phyloP scores from a whole-genome alignment of 1,140 invertebrate species.

The Rhagoletis zephyria region DNA sequence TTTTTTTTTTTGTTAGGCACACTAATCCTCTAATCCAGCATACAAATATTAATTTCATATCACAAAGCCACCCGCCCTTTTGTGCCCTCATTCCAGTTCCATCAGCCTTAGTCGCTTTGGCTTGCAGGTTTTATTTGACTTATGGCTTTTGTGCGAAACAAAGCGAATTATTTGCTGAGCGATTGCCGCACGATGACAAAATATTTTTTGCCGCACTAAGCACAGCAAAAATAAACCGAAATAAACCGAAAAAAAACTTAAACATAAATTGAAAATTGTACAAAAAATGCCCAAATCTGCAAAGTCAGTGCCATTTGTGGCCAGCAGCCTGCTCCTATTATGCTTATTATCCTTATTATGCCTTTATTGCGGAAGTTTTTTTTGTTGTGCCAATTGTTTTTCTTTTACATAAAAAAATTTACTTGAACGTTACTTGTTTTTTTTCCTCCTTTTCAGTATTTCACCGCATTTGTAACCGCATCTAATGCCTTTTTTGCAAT shows the following conservation, averaged over 20 bases:
- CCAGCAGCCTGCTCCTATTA: slow-evolving; percentile 1
- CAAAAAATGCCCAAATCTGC: slow-evolving; percentile 1
- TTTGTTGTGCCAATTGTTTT: neutral
- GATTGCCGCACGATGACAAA: slow-evolving; percentile 25
- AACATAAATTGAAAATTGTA: no score
- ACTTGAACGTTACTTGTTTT: neutral
- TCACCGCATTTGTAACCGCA: slow-evolving; percentile 15
- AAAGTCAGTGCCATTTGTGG: slow-evolving; percentile 28
- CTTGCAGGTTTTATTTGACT: slow-evolving; percentile 8
- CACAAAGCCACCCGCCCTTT: neutral
- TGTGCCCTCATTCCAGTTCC: neutral
- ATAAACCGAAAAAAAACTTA: neutral
- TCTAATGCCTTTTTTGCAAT: slow-evolving; percentile 38
- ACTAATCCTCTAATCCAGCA: no score
- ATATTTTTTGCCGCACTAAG: neutral
- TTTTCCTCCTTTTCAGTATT: neutral
- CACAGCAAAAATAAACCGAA: neutral
- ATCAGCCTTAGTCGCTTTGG: neutral
- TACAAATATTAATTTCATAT: no score
- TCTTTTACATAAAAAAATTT: neutral
- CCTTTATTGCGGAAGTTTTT: slow-evolving; percentile 46
- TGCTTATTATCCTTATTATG: slow-evolving; percentile 46
- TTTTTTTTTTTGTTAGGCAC: no score
- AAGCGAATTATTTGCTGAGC: neutral
- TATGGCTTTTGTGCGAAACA: neutral